Conservation (phyloP, 2,797 vertebrate species). For the Arremon aurantiirostris region DNA sequence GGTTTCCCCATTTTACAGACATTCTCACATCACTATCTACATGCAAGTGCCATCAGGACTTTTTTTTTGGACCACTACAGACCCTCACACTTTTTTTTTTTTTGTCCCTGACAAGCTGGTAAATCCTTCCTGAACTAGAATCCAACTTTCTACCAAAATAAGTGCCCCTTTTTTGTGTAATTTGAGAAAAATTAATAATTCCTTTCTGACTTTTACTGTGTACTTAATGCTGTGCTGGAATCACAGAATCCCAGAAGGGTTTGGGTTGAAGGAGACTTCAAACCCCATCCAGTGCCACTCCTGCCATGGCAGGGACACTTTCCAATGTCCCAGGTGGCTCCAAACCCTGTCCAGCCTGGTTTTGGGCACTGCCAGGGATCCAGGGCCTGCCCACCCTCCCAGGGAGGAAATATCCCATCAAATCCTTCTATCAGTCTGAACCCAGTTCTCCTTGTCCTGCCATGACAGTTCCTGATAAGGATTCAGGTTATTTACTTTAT, state of each 20-base stretch:
- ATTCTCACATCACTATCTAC: neutral
- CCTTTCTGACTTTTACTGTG: neutral
- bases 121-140: neutral
- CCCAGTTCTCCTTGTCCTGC: neutral
- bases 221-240: neutral
- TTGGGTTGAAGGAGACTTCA: neutral
- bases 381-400: neutral
- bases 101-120: neutral
- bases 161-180: neutral
- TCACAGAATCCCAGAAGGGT: neutral
- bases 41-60: neutral
- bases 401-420: neutral
- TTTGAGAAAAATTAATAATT: neutral
- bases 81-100: neutral
- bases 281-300: neutral
- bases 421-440: neutral
- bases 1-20: neutral
- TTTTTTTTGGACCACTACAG: neutral
- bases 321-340: neutral
- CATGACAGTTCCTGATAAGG: neutral
- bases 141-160: neutral
- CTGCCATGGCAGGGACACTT: neutral
- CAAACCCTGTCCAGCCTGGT: neutral
- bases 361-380: neutral
- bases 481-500: neutral